Percentiles rank a stretch among this genome's conserved stretches.
Conservation (phyloP, 92 coral and sea anemone species). For the Montipora capitata region DNA sequence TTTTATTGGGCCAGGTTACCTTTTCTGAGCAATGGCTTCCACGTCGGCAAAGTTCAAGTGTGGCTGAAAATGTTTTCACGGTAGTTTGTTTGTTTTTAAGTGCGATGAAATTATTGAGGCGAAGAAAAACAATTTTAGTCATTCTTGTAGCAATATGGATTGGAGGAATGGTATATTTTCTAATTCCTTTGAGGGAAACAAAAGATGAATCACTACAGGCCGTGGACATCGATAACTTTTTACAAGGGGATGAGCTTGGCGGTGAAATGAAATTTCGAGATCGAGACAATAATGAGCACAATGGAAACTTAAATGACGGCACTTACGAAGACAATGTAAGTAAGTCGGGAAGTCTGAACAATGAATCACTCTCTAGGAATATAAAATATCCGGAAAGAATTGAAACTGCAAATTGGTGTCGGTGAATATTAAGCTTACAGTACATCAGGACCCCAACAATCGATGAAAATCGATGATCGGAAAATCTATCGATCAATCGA, state of each 20-base stretch:
- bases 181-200: slow-evolving; percentile 62
- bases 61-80: slow-evolving; percentile 15
- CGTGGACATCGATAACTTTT: slow-evolving; percentile 3
- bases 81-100: slow-evolving; percentile 59
- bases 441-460: too few relatives aligned
- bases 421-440: too few relatives aligned
- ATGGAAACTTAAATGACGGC: neutral
- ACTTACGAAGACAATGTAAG: slow-evolving; percentile 27
- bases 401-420: neutral
- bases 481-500: too few relatives aligned
- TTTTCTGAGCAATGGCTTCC: slow-evolving; percentile 50
- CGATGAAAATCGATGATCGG: too few relatives aligned
- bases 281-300: neutral
- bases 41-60: slow-evolving; percentile 45
- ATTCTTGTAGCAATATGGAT: slow-evolving; percentile 89
- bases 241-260: neutral
- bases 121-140: slow-evolving; percentile 82
- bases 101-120: slow-evolving; percentile 84
- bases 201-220: slow-evolving; percentile 41
- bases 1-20: slow-evolving; percentile 15
- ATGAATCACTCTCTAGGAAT: too few relatives aligned
- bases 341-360: too few relatives aligned
- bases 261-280: neutral
- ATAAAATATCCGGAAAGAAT: neutral
- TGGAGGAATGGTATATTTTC: slow-evolving; percentile 88